Conservation (phyloP, 2,797 vertebrate species). For the Falco cherrug region DNA sequence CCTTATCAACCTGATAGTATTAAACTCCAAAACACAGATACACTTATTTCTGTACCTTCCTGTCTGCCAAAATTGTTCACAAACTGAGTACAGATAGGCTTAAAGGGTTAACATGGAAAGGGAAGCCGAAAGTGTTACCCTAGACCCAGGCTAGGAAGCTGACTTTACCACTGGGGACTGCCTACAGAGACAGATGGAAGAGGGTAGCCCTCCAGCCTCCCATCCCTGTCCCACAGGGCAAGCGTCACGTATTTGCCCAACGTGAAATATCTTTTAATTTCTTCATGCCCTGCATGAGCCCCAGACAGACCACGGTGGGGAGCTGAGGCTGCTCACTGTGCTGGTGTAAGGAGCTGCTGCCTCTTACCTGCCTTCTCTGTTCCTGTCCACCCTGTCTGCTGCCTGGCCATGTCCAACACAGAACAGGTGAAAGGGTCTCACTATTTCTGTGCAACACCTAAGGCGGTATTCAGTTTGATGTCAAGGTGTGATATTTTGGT, state of each 20-base stretch:
- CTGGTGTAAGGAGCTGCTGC: background rate
- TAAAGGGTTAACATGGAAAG: background rate
- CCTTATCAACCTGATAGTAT: background rate
- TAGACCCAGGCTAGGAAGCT: background rate
- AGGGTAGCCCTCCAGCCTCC: background rate
- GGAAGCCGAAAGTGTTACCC: background rate
- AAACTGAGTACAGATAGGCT: background rate
- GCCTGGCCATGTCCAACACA: accelerated
- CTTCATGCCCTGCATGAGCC: background rate
- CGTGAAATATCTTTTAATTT: background rate
- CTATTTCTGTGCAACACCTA: background rate
- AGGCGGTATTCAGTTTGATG: accelerated
- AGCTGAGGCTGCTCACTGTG: background rate
- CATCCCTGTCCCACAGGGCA: background rate
- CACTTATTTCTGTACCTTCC: background rate
- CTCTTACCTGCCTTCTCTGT: background rate
- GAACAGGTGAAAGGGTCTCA: background rate
- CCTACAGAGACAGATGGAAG: background rate
- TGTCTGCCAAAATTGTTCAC: background rate
- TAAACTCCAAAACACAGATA: background rate
- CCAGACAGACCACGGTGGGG: accelerated
- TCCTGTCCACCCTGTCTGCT: background rate
- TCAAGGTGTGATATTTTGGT: background rate
- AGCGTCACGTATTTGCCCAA: background rate
- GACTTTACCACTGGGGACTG: background rate